Percentiles rank a stretch among this genome's conserved stretches.
phyloP scores from a whole-genome alignment of 2,797 vertebrate species.

The Rhyacichthys aspro region DNA sequence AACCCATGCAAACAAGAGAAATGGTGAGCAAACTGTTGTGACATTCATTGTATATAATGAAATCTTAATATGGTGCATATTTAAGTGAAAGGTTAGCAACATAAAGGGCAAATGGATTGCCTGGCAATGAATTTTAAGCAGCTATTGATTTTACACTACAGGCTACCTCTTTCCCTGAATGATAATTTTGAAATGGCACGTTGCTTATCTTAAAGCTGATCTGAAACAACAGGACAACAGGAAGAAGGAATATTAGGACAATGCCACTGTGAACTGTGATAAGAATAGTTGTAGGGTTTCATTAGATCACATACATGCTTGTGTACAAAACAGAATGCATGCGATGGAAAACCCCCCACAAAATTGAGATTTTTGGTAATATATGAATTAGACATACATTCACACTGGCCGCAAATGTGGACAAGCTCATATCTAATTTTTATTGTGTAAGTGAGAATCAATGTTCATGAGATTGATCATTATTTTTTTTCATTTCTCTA shows the following conservation, averaged over 20 bases:
- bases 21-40: conserved; percentile 84
- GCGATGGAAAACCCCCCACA: neutral
- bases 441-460: too few species aligned
- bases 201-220: conserved; percentile 80
- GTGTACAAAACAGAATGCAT: conserved; percentile 7
- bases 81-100: conserved; percentile 89
- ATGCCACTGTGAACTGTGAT: conserved; percentile 13
- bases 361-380: neutral
- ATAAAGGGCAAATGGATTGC: conserved; percentile 99
- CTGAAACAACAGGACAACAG: conserved; percentile 65
- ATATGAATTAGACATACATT: neutral
- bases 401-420: too few species aligned
- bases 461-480: too few species aligned
- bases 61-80: conserved; percentile 89
- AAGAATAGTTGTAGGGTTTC: conserved; percentile 14
- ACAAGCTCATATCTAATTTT: too few species aligned
- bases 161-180: conserved; percentile 86
- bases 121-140: conserved; percentile 99
- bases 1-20: conserved; percentile 82
- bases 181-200: conserved; percentile 90
- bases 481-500: too few species aligned
- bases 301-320: neutral
- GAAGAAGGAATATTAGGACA: conserved; percentile 52
- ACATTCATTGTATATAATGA: conserved; percentile 88
- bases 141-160: conserved; percentile 98